Evolutionary conservation across 2,113 vertebrate species (phyloP).

Genomic region (Trogon surrucura): DNA sequence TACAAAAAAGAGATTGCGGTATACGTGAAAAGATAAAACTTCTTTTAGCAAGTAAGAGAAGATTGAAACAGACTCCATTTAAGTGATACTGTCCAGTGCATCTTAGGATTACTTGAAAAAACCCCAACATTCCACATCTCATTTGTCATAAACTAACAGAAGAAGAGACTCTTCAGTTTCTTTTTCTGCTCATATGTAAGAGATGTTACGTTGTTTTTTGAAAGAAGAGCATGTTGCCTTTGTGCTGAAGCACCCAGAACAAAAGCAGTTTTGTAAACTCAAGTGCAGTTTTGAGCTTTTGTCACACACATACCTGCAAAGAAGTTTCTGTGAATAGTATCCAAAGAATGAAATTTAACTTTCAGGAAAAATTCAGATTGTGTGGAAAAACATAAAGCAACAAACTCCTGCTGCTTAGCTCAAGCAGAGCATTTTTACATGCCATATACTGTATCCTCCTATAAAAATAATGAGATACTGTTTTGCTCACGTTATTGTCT

Average conservation of each 20-base stretch:
- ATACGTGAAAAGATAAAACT: not conserved
- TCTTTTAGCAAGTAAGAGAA: not conserved
- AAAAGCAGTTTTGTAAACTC: not conserved
- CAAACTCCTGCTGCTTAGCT: not conserved
- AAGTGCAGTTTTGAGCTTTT: not conserved
- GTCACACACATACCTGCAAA: not conserved
- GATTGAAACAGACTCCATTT: not conserved
- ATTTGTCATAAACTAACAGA: not conserved
- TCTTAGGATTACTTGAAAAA: not conserved
- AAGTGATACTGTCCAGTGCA: not conserved
- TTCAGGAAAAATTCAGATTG: not conserved
- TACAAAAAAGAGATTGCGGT: not conserved
- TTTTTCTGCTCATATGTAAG: not conserved
- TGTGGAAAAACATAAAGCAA: not conserved
- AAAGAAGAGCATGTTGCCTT: not conserved
- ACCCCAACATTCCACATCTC: not conserved
- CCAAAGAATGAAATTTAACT: not conserved
- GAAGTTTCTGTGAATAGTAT: not conserved
- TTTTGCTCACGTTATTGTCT: not conserved
- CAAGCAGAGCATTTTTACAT: not conserved
- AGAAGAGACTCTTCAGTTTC: not conserved
- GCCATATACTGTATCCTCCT: not conserved
- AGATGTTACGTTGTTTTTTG: not conserved
- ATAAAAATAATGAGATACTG: not conserved
- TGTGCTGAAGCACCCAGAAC: not conserved